phyloP scores from a whole-genome alignment of 2,888 invertebrate species.

The Eupithecia subumbrata region DNA sequence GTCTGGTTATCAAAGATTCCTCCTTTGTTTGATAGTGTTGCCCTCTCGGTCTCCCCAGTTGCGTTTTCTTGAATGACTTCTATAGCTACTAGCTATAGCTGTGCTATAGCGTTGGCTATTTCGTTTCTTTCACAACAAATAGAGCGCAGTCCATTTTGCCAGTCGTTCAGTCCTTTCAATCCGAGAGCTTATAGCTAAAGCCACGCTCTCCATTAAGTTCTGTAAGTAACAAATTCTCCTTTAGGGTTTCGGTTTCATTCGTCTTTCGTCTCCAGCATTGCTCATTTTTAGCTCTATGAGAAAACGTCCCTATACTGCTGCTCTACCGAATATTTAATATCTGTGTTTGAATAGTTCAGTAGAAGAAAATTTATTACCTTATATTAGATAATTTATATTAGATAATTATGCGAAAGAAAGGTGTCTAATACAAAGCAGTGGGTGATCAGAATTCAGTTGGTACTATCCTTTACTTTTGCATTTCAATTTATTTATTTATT shows the following conservation, averaged over 20 bases:
- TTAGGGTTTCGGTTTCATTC: conserved; percentile 27
- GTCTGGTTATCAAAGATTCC: neutral
- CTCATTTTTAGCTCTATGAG: conserved; percentile 16
- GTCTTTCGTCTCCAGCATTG: conserved; percentile 2
- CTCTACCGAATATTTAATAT: neutral
- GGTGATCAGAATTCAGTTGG: neutral
- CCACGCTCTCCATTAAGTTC: conserved; percentile 33
- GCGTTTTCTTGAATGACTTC: neutral
- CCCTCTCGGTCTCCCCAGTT: neutral
- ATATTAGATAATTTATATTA: too few relatives aligned
- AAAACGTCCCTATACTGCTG: neutral
- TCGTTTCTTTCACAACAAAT: conserved; percentile 32
- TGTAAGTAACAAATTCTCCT: conserved; percentile 35
- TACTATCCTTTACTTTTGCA: neutral
- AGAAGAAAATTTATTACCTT: neutral
- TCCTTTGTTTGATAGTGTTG: neutral
- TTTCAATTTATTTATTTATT: too few relatives aligned
- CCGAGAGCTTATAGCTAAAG: conserved; percentile 33
- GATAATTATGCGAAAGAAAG: neutral
- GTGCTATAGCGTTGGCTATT: conserved; percentile 8
- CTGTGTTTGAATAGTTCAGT: neutral
- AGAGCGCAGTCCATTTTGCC: conserved; percentile 34
- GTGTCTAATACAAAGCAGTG: neutral
- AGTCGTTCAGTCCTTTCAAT: conserved; percentile 34
- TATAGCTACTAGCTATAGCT: neutral